Evolutionary conservation across 2,888 invertebrate species (phyloP).

Genomic region (Aspidiotus destructor): DNA sequence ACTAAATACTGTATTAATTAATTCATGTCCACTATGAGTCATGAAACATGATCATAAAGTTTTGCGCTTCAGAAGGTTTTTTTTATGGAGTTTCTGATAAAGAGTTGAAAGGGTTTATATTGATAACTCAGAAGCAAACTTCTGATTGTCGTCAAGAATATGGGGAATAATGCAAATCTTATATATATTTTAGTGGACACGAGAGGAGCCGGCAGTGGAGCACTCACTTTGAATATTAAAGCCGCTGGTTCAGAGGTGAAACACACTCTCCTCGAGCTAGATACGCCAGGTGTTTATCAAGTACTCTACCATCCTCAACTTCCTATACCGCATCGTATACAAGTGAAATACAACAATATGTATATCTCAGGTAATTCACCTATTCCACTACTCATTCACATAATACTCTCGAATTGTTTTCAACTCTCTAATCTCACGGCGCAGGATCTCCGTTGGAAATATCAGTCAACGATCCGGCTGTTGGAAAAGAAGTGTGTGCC

Average conservation of each 20-base stretch:
- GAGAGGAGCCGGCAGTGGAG: conserved; percentile 73
- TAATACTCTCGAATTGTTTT: neutral
- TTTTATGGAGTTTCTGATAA: too few species aligned
- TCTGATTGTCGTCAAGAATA: too few species aligned
- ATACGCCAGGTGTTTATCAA: conserved; percentile 64
- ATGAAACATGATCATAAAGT: too few species aligned
- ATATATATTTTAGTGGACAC: conserved; percentile 52
- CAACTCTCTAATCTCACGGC: neutral
- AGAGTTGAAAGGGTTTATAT: too few species aligned
- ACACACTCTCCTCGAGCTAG: conserved; percentile 64
- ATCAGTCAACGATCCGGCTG: conserved; percentile 53
- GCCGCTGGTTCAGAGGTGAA: conserved; percentile 74
- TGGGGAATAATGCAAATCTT: neutral
- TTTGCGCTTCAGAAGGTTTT: too few species aligned
- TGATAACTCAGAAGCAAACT: neutral
- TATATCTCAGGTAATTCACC: conserved; percentile 50
- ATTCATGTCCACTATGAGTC: too few species aligned
- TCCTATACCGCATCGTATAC: conserved; percentile 77
- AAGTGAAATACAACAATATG: conserved; percentile 76
- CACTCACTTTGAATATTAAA: conserved; percentile 66
- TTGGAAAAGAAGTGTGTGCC: conserved; percentile 64
- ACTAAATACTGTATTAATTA: too few species aligned
- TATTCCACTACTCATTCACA: neutral
- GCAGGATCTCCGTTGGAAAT: conserved; percentile 52
- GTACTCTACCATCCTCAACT: conserved; percentile 79